Evolutionary conservation across 2,888 invertebrate species (phyloP), one percentile per base, ranked within the genome.

Genomic region (Scrobipalpa atriplicella): DNA sequence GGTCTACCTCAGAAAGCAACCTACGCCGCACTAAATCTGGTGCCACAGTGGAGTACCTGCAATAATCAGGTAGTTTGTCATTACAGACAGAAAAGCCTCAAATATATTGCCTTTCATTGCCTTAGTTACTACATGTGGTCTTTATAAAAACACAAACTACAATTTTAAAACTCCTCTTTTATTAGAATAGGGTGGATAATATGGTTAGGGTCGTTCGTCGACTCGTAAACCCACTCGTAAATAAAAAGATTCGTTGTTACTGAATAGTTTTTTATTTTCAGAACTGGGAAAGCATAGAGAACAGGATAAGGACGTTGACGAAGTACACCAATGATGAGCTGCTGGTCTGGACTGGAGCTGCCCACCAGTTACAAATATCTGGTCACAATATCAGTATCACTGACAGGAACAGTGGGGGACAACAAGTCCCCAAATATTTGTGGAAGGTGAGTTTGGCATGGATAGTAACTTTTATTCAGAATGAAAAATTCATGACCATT

Each of bases 31-130:
- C 72, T 85, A 29, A 89, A 88, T 68, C 74, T 83, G 8, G 73
- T 82, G 1, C 86, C 88, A 18, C 87, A 85, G 7, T 89, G 87
- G 87, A 81, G 84, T 64, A 75, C 81, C 1, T 88, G 86, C 68
- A 75, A 77, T 66, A 58, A 73, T 19, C 66, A 78, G 70, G 86
- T 86, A 76, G 66, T 74, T 73, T 10, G 0, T 36, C 0, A 18
- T 56, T 56, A 21, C 21, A 19, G 21, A 11, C 21, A 16, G 51
- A 7, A 51, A 41, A 2, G 41, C 41, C n/a, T n/a, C n/a, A n/a
- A n/a, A n/a, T n/a, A n/a, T n/a, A n/a, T n/a, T n/a, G n/a, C n/a
- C n/a, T n/a, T n/a, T n/a, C n/a, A n/a, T n/a, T n/a, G n/a, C n/a
- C n/a, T n/a, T n/a, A n/a, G n/a, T n/a, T n/a, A n/a, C n/a, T n/a